Evolutionary conservation across 2,113 vertebrate genomes (phyloP).

Genomic region (Physeter macrocephalus): DNA sequence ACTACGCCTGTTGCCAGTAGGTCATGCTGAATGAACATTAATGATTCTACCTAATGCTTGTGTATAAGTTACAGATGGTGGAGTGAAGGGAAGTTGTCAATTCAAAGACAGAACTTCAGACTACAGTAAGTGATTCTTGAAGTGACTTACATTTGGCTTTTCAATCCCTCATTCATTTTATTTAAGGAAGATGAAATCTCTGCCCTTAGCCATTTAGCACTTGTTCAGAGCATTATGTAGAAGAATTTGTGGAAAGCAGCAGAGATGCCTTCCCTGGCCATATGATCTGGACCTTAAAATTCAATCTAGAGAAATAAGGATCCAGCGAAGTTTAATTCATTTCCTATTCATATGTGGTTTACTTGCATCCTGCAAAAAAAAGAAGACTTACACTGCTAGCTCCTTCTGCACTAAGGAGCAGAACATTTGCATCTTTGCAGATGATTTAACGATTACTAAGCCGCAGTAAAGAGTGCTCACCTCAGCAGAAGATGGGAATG

Average conservation of each 20-base stretch:
- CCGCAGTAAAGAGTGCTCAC: conserved; percentile 19
- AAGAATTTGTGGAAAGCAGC: neutral
- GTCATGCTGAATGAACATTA: neutral
- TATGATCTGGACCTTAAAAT: conserved; percentile 23
- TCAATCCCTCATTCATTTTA: neutral
- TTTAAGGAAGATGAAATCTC: neutral
- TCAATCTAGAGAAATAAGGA: conserved; percentile 6
- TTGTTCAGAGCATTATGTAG: neutral
- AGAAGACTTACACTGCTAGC: neutral
- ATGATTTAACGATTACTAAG: conserved; percentile 1
- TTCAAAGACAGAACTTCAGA: conserved; percentile 48
- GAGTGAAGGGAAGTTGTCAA: conserved; percentile 31
- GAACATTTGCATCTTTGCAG: neutral
- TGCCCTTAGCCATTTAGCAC: neutral
- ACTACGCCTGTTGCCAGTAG: neutral
- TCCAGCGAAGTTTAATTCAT: neutral
- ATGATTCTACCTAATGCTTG: neutral
- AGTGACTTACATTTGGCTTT: conserved; percentile 39
- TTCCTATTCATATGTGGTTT: conserved; percentile 1
- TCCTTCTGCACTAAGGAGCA: neutral
- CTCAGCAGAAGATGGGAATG: conserved; percentile 4
- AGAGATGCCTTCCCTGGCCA: neutral
- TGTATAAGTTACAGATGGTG: conserved; percentile 3
- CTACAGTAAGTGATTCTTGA: neutral
- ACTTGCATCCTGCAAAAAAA: neutral